Percentiles rank a stretch among this genome's conserved stretches.
Conservation (phyloP, 2,113 vertebrate species). For the Phylloscopus trochiloides region DNA sequence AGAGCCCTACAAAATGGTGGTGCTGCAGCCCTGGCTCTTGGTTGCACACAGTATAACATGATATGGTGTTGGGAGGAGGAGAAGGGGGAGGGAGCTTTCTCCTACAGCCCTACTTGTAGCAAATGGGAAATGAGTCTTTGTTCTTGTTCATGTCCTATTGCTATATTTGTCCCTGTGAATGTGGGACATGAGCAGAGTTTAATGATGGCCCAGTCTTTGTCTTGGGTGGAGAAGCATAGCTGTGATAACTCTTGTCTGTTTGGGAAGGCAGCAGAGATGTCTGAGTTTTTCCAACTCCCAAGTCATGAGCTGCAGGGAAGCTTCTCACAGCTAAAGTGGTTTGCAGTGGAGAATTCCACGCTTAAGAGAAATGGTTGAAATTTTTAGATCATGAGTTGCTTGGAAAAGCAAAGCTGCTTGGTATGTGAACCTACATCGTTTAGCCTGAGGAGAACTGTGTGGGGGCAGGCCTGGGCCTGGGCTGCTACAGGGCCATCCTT, state of each 20-base stretch:
- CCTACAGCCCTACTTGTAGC: constrained; percentile 26
- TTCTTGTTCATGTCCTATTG: not conserved
- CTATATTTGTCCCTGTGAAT: constrained; percentile 9
- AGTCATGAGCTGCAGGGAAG: not conserved
- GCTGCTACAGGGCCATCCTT: not conserved
- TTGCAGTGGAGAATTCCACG: not conserved
- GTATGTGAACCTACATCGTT: not conserved
- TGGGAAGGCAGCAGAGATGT: not conserved
- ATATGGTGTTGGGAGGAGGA: not conserved
- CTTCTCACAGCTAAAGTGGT: not conserved
- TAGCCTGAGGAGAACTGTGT: not conserved
- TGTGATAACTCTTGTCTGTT: not conserved
- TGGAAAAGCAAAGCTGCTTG: not conserved
- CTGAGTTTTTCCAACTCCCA: not conserved
- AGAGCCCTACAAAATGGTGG: not conserved
- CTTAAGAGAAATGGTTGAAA: not conserved
- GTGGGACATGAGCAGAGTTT: not conserved
- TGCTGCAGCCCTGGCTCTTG: not conserved
- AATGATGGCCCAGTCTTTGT: not conserved
- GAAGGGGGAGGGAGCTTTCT: not conserved
- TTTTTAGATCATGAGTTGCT: not conserved
- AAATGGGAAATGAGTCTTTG: constrained; percentile 24
- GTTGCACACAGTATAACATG: not conserved
- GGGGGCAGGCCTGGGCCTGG: not conserved
- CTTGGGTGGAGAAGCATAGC: not conserved